Evolutionary conservation across 2,113 vertebrate species (phyloP), one percentile per base, ranked within the genome.

Genomic region (Ammodytes dubius): DNA sequence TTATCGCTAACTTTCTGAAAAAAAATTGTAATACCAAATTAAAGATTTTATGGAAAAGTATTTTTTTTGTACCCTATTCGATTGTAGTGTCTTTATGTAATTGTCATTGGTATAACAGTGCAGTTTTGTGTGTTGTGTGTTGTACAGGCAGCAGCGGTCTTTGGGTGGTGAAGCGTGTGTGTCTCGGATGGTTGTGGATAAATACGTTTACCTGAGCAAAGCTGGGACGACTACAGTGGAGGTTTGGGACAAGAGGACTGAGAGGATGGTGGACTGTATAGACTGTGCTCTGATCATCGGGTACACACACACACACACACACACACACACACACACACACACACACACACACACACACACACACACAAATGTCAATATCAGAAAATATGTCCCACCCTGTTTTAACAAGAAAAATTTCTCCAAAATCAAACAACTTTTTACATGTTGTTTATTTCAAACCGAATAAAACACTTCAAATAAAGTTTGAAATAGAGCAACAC

Each of bases 211-310:
- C 87, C 77, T 99, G 77, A 97, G 96, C 86, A 99, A 97, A 94
- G 95, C 95, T 27, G 95, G 96, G n/a, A 95, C 96, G 15, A 91
- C 97, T 2, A 90, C 95, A 17, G 96, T 99, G 1, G 97, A 99
- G 93, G 95, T 99, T 53, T 97, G 98, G 98, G 97, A 99, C 84
- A 97, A 97, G 93, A 97, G 96, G 83, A 96, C 94, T 0, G 96
- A 97, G 88, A 97, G 95, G 81, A 95, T 97, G 92, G 94, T 95
- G 77, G 95, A 97, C 89, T 89, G 95, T 45, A 97, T 99, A 72
- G 95, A 99, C 89, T 99, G 97, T 67, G 93, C 95, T 7, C 95
- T 95, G 81, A 94, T 97, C 78, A 93, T 99, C 49, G 96, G 95
- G 98, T 98, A 92, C 93, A 78, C 49, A 43, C 35, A 42, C 52